A percentile compares a stretch with the other conserved stretches of the same genome.
phyloP scores from a whole-genome alignment of 1,140 invertebrate genomes.

The Apis dorsata region DNA sequence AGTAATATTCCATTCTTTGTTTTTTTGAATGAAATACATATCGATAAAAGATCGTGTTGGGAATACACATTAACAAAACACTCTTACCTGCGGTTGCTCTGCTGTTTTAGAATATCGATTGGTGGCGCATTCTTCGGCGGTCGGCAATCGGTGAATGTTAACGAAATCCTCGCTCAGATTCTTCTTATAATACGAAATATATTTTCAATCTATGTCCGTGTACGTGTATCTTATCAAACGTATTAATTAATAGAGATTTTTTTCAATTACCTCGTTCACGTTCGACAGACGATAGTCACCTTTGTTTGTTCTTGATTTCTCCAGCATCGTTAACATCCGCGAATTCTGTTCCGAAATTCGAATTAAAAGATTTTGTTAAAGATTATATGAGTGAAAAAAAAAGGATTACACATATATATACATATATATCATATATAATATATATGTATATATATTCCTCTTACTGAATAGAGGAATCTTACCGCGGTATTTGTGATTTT shows the following conservation, averaged over 20 bases:
- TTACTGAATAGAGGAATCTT: not conserved
- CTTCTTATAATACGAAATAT: not conserved
- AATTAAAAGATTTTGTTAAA: not conserved
- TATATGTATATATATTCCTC: no score
- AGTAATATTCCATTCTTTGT: no score
- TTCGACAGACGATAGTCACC: not conserved
- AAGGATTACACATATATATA: no score
- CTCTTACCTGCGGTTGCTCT: constrained; percentile 36
- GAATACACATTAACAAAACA: not conserved
- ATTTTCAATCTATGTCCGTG: accelerated
- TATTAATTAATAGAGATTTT: no score
- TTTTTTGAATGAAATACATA: no score
- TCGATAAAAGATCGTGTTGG: no score
- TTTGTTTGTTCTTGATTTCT: not conserved
- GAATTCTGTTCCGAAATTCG: constrained; percentile 16
- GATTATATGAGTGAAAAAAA: not conserved
- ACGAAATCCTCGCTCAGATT: constrained; percentile 31
- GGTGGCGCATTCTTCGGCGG: constrained; percentile 35
- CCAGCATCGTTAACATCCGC: constrained; percentile 1
- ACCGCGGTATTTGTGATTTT: not conserved
- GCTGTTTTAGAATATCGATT: not conserved
- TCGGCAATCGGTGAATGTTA: constrained; percentile 35
- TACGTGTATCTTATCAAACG: no score
- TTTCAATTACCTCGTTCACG: not conserved
- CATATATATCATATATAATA: no score